Base-by-base conservation (phyloP, 1,140 invertebrate genomes). In the Trachelipus rathkii region DNA sequence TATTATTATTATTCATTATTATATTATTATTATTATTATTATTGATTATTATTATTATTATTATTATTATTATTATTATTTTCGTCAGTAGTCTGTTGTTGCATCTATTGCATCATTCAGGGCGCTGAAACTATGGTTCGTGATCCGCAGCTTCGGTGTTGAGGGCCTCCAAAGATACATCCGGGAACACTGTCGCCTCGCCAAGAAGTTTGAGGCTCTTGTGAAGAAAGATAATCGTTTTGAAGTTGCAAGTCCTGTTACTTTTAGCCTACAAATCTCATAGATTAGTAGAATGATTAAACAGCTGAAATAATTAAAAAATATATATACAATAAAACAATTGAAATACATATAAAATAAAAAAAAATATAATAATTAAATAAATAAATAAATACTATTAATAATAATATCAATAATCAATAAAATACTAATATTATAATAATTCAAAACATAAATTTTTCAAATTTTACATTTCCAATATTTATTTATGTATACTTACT, bases 81-180 rank as follows among this genome's bases (percentile, higher is more conserved):
- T 45, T 66, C 10, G n/a, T 43, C 80, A 96, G 83, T 96, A 99
- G 85, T 99, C 97, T 97, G 96, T 96, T 71, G 95, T 99, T 83
- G 94, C 97, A 15, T 86, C 99, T 43, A 97, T 95, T 83, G 88
- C 97, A 70, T 87, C 97, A 79, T 99, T 97, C 82, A 87, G 96
- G 69, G 93, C 96, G 0, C 86, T 99, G 50, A 99, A 99, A 84
- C 85, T 99, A 9, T 99, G 97, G 97, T 99, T 99, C 85, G 97
- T 99, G 33, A 88, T 99, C 77, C 88, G 97, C 78, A 92, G 89
- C 76, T 98, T 96, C 84, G 97, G 97, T 7, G 92, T 99, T 77
- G 92, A 93, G 50, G 96, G 97, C 6, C 85, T 99, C 19, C 94
- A 96, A 84, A 88, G 90, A 66, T 98, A 98, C 83, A 95, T 99